Evolutionary conservation across 2,797 vertebrate genomes (phyloP).

Genomic region (Tenualosa thibaudeaui): DNA sequence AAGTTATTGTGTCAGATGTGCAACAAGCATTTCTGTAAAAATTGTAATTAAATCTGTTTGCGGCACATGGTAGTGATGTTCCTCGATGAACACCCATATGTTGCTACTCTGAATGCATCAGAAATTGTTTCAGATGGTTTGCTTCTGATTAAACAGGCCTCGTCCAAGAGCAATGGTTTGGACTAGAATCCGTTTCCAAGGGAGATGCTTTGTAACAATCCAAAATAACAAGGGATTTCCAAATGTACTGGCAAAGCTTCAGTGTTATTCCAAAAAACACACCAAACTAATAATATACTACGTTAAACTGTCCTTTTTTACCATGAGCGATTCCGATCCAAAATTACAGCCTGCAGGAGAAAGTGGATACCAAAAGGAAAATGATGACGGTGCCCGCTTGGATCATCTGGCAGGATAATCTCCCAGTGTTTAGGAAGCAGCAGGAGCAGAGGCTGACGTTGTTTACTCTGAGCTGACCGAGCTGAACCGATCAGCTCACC

Average conservation of each 20-base stretch:
- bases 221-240: conserved; percentile 1
- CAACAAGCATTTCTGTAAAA: neutral
- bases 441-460: neutral
- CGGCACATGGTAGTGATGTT: neutral
- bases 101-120: neutral
- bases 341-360: conserved; percentile 5
- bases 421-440: conserved; percentile 9
- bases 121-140: neutral
- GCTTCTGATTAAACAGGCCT: neutral
- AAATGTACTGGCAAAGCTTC: neutral
- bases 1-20: neutral
- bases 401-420: conserved; percentile 2
- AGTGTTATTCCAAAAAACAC: neutral
- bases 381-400: neutral
- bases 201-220: neutral
- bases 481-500: conserved; percentile 8
- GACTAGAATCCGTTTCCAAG: neutral
- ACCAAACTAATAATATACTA: conserved; percentile 12
- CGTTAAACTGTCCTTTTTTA: conserved; percentile 9
- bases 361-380: conserved; percentile 16
- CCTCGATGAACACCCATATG: neutral
- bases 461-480: neutral
- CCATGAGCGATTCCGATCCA: neutral
- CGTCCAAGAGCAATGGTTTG: neutral
- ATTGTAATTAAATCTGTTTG: neutral